Evolutionary conservation across 2,113 vertebrate genomes (phyloP), one percentile per base, ranked within the genome.

Genomic region (Sturnus vulgaris): DNA sequence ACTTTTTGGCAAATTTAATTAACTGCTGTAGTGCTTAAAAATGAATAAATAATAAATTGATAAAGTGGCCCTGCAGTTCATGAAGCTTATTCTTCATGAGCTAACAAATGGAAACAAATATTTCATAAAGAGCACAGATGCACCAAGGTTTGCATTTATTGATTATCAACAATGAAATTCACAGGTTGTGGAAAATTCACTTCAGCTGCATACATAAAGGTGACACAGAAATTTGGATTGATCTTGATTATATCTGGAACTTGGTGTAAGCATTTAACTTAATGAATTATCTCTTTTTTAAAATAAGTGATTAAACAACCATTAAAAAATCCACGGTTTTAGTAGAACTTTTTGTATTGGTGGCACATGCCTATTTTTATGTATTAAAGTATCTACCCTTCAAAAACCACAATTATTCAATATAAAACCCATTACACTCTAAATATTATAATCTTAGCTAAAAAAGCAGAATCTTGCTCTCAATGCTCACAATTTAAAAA

Each of bases 1-100:
- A 79, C 49, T 92, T 95, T 84, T 81, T 73, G 59, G 35, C 30
- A 90, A 82, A 82, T 90, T 79, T 91, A 95, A 97, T 91, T 93
- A 95, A 69, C 73, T 40, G 55, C 66, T 70, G 42, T 15, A 85
- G 55, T 55, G 35, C 35, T 91, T 80, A 80, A 95, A 94, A 91
- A 86, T 66, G 27, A 93, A 82, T 59, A 90, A 91, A 80, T 69
- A 80, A 85, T 77, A 93, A 92, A 95, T 6, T 52, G 86, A 92
- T n/a, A 94, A 84, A 81, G 44, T 64, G 31, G 44, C 30, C 72
- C 49, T 61, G 52, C 40, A 77, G 22, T 66, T 83, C 78, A 77
- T 18, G 13, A 60, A 61, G 28, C 42, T 65, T 82, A 47, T 47
- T 91, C 70, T 90, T 70, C 75, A 70, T 25, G 64, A 68, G 15